Conservation (phyloP, 1,140 invertebrate species). For the Battus philenor region DNA sequence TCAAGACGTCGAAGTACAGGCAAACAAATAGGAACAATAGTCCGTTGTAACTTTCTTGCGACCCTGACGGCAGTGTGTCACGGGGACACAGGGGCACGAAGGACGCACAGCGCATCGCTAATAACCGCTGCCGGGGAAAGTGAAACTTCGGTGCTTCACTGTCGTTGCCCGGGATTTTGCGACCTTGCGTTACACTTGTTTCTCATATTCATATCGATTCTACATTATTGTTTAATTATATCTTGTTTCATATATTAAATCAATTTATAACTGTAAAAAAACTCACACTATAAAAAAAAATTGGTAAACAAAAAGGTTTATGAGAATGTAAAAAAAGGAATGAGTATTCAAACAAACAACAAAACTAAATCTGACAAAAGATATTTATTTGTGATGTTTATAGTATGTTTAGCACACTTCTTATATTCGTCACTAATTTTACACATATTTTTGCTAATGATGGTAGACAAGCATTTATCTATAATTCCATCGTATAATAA, state of each 20-base stretch:
- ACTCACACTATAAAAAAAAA: too few relatives aligned
- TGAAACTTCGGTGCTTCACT: conserved; percentile 26
- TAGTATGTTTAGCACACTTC: too few relatives aligned
- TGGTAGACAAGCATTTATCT: too few relatives aligned
- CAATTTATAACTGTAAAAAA: neutral
- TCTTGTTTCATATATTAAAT: neutral
- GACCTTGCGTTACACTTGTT: neutral
- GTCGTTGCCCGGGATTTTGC: neutral
- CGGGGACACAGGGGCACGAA: conserved; percentile 41
- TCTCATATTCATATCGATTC: neutral
- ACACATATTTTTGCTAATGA: too few relatives aligned
- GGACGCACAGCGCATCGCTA: conserved; percentile 20
- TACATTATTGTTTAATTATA: neutral
- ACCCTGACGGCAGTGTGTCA: conserved; percentile 45
- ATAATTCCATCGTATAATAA: too few relatives aligned
- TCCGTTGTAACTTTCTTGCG: conserved; percentile 34
- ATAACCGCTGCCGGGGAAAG: conserved; percentile 43
- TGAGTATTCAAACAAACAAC: too few relatives aligned
- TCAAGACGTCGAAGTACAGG: too few relatives aligned
- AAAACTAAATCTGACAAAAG: too few relatives aligned
- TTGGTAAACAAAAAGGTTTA: too few relatives aligned
- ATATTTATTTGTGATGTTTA: too few relatives aligned
- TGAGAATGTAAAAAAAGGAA: too few relatives aligned
- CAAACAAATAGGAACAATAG: conserved; percentile 6
- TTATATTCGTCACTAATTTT: too few relatives aligned